A percentile compares a stretch with the other conserved stretches of the same genome.
Evolutionary conservation across 2,797 vertebrate genomes (phyloP).

Genomic region (Mareca penelope): DNA sequence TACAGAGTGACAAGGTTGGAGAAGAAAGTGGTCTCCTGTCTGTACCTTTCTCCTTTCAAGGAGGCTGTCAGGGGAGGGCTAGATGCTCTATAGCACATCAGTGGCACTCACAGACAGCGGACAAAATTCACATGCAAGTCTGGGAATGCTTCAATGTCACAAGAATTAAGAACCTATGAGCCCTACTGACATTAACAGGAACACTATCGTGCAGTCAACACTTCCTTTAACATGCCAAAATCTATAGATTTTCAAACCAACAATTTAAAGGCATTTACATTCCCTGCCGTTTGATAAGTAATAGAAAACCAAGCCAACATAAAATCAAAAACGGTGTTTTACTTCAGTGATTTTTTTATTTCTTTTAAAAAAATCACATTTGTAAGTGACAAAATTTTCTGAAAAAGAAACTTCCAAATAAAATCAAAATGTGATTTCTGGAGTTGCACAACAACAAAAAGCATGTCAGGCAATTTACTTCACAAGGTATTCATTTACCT

Average conservation of each 20-base stretch:
- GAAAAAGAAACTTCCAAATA: background rate
- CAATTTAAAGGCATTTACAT: background rate
- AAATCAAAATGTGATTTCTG: background rate
- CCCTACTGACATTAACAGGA: accelerated
- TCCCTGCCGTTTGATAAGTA: background rate
- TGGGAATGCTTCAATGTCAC: background rate
- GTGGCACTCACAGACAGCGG: background rate
- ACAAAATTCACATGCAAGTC: background rate
- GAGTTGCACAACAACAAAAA: background rate
- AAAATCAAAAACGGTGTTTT: background rate
- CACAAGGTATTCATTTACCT: background rate
- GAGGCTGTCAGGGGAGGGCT: background rate
- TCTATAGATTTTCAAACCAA: background rate
- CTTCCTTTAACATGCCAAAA: background rate
- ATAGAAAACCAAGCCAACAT: background rate
- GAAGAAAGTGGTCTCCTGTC: background rate
- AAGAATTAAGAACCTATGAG: background rate
- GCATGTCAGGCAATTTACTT: background rate
- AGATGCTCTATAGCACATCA: background rate
- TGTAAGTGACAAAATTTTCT: background rate
- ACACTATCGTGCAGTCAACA: background rate
- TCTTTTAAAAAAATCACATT: background rate
- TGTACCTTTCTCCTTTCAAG: background rate
- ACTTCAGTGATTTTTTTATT: background rate
- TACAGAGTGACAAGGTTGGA: background rate